Percentiles rank a stretch among this genome's conserved stretches.
Evolutionary conservation across 2,888 invertebrate species (phyloP).

Genomic region (Ametastegia equiseti): DNA sequence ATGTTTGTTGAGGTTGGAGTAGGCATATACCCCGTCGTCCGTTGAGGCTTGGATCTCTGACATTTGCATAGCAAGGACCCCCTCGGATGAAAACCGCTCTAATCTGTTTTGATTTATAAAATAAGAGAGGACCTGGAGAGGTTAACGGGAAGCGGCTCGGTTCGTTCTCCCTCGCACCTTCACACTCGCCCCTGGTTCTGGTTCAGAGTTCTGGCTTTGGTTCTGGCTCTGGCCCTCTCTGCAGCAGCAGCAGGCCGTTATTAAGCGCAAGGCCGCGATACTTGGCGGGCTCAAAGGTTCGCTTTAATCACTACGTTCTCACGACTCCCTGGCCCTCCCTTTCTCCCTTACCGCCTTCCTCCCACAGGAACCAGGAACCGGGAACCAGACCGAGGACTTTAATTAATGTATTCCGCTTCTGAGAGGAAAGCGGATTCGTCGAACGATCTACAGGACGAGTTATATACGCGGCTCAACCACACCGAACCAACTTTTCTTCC

Average conservation of each 20-base stretch:
- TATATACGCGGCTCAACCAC: neutral
- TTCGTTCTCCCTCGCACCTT: conserved; percentile 23
- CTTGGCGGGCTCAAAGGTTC: conserved; percentile 48
- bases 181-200: conserved; percentile 10
- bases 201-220: no score
- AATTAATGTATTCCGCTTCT: conserved; percentile 48
- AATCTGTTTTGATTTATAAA: conserved; percentile 52
- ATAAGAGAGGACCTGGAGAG: conserved; percentile 49
- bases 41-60: conserved; percentile 39
- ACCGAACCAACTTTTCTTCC: neutral
- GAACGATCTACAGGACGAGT: conserved; percentile 17
- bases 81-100: conserved; percentile 48
- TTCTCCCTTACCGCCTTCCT: no score
- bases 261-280: conserved; percentile 47
- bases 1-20: conserved; percentile 50
- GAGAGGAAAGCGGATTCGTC: conserved; percentile 35
- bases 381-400: conserved; percentile 44
- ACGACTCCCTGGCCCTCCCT: conserved; percentile 40
- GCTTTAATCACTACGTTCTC: conserved; percentile 48
- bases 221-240: conserved; percentile 26
- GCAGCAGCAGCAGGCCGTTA: conserved; percentile 46
- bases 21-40: conserved; percentile 28
- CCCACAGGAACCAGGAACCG: conserved; percentile 47
- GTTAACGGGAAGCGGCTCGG: conserved; percentile 27
- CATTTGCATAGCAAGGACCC: conserved; percentile 48